Evolutionary conservation across 2,797 vertebrate species (phyloP), one percentile per base, ranked within the genome.

Genomic region (Micropoecilia bifurca): DNA sequence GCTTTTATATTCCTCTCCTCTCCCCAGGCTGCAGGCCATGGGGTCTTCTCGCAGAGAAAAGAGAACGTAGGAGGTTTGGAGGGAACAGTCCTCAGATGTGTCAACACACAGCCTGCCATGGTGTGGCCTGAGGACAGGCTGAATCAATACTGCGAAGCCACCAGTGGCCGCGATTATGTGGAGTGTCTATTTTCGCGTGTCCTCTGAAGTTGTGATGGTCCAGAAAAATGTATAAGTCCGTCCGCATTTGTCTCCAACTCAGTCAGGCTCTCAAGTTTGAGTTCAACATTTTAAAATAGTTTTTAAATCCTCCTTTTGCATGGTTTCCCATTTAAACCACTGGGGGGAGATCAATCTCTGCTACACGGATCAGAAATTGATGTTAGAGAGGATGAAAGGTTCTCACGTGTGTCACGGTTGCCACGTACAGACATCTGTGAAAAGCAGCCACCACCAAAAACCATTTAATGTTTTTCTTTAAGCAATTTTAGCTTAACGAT

Each of bases 1-100:
- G 90, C 90, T 93, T 95, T 93, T 94, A 92, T 92, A 94, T 93
- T 89, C 89, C 87, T 89, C 89, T 92, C 83, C 80, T 88, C 88
- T 89, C 89, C 89, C 87, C 86, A 75, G 91, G 91, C 93, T 90
- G 85, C 87, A 80, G 94, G 93, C 90, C 88, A 92, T 33, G 59
- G 87, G 91, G 93, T 92, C 93, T 86, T 91, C 89, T 87, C 90
- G 79, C 83, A 87, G 84, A 91, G 87, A 90, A 81, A 71, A 88
- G 84, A 77, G 74, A 87, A 91, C 77, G 92, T 93, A 91, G 92
- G 92, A 91, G 41, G 91, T 94, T 90, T 79, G 87, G 88, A 92
- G 88, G 93, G 89, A 93, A 88, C 86, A 80, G 92, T 73, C 90
- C 88, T 93, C 83, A 92, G 93, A 94, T 93, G 94, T 92, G 93